Conservation (phyloP, 2,113 vertebrate species). For the Dendropsophus ebraccatus region DNA sequence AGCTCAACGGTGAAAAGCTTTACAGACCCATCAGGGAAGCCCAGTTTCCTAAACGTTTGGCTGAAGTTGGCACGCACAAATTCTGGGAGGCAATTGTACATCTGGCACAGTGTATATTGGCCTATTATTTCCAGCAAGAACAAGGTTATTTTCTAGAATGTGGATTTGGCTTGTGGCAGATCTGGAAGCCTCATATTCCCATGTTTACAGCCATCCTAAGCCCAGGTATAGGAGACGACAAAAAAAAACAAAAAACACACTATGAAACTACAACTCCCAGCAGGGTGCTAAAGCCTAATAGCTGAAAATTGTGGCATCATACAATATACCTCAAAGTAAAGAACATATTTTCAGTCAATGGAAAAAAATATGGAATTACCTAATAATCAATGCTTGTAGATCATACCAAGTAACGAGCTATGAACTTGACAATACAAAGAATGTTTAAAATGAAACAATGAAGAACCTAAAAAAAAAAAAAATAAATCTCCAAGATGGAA, state of each 20-base stretch:
- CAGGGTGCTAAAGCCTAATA: neutral
- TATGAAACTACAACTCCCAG: neutral
- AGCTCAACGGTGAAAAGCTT: constrained; percentile 41
- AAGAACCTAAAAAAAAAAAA: too few relatives aligned
- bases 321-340: too few relatives aligned
- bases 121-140: neutral
- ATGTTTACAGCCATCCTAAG: neutral
- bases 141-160: neutral
- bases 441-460: too few relatives aligned
- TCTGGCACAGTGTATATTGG: neutral
- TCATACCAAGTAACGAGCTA: too few relatives aligned
- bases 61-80: neutral
- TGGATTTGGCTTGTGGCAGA: neutral
- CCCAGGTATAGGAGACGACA: neutral
- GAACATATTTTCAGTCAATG: too few relatives aligned
- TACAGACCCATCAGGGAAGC: constrained; percentile 1
- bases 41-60: constrained; percentile 11
- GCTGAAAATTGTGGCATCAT: too few relatives aligned
- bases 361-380: too few relatives aligned
- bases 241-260: too few relatives aligned
- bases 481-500: too few relatives aligned
- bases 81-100: neutral
- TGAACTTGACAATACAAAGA: too few relatives aligned
- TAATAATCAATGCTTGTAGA: too few relatives aligned
- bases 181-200: neutral